phyloP scores from a whole-genome alignment of 2,113 vertebrate genomes.

The Mus pahari region DNA sequence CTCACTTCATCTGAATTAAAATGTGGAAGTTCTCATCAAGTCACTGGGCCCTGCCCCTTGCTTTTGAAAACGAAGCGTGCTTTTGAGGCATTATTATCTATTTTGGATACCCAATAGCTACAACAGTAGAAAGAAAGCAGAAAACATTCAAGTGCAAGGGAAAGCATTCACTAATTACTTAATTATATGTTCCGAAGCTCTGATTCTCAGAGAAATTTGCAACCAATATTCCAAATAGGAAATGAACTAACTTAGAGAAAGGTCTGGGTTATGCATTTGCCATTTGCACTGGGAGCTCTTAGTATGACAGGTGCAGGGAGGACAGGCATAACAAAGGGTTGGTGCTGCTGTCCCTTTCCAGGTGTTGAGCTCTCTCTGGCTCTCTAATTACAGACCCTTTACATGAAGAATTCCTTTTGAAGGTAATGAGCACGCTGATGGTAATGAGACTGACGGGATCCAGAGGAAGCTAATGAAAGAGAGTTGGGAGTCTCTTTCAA shows the following conservation, averaged over 20 bases:
- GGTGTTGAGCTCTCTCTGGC: slow-evolving; percentile 23
- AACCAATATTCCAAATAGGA: slow-evolving; percentile 32
- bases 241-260: slow-evolving; percentile 20
- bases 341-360: neutral
- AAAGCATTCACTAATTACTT: slow-evolving; percentile 51
- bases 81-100: slow-evolving; percentile 1
- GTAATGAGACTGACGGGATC: slow-evolving; percentile 48
- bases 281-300: slow-evolving; percentile 45
- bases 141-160: slow-evolving; percentile 20
- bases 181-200: neutral
- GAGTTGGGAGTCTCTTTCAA: neutral
- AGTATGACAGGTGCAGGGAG: neutral
- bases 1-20: slow-evolving; percentile 61
- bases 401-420: slow-evolving; percentile 74
- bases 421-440: slow-evolving; percentile 48
- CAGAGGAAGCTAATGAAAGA: slow-evolving; percentile 59
- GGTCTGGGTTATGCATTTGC: slow-evolving; percentile 39
- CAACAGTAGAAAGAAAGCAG: neutral
- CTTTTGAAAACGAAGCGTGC: slow-evolving; percentile 39
- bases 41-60: neutral
- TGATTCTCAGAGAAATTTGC: neutral
- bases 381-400: slow-evolving; percentile 65
- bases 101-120: neutral
- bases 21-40: slow-evolving; percentile 68
- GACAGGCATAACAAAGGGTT: slow-evolving; percentile 14